These are phyloP conservation scores for Jaculus jaculus DNA, from an alignment of 2,113 vertebrate species.

Conservation along the genomic window DNA sequence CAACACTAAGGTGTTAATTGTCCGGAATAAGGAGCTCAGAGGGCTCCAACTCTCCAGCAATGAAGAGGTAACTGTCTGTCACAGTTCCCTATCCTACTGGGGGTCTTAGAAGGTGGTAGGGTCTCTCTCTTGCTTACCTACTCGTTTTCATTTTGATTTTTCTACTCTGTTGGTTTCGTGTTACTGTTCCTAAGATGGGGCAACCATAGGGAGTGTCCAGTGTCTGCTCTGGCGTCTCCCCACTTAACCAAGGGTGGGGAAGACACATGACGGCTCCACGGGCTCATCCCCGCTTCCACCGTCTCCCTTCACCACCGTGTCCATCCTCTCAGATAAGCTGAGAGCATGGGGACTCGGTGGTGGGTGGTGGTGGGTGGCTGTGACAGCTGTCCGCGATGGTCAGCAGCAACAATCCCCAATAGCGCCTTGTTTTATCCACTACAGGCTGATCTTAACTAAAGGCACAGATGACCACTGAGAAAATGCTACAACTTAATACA, in stretches of 20 bases:
- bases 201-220: too few species aligned
- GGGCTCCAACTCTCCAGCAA: conserved; percentile 56
- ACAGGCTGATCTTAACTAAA: conserved; percentile 83
- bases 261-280: fast-evolving
- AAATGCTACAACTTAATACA: conserved; percentile 82
- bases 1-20: conserved; percentile 65
- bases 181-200: neutral
- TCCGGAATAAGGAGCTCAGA: conserved; percentile 59
- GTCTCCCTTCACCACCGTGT: neutral
- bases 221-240: neutral
- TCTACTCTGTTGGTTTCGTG: neutral
- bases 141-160: conserved; percentile 27
- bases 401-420: conserved; percentile 58
- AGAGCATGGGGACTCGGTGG: neutral
- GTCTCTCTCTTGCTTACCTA: neutral
- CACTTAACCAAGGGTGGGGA: neutral
- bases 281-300: neutral
- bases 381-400: conserved; percentile 13
- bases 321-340: neutral
- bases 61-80: conserved; percentile 33
- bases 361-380: conserved; percentile 34
- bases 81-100: neutral
- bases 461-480: conserved; percentile 79
- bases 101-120: neutral
- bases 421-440: conserved; percentile 54